Evolutionary conservation across 2,113 vertebrate species (phyloP).

Genomic region (Campylorhamphus procurvoides): DNA sequence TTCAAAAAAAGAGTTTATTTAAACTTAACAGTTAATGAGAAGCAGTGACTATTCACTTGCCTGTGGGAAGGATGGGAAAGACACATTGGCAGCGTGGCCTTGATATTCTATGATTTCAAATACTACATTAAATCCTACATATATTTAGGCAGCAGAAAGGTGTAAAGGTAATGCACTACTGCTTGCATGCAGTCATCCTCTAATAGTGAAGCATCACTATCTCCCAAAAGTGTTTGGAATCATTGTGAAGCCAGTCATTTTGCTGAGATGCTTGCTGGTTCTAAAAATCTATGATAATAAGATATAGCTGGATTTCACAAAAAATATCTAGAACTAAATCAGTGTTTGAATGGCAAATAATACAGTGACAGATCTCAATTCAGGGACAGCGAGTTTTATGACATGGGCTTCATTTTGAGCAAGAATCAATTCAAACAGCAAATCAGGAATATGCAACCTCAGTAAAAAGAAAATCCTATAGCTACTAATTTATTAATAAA

Average conservation of each 20-base stretch:
- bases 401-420: not conserved
- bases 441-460: not conserved
- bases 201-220: not conserved
- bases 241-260: not conserved
- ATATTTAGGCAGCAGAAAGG: not conserved
- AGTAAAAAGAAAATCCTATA: not conserved
- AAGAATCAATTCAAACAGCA: not conserved
- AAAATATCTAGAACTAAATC: not conserved
- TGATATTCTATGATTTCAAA: not conserved
- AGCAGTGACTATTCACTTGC: not conserved
- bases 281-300: not conserved
- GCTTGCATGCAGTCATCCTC: not conserved
- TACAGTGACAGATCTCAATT: not conserved
- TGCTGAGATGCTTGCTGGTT: not conserved
- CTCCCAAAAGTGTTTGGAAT: not conserved
- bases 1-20: not conserved
- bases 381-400: not conserved
- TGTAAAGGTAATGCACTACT: not conserved
- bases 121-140: not conserved
- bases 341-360: not conserved
- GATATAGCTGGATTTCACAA: not conserved
- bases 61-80: not conserved
- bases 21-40: not conserved
- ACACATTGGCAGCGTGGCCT: not conserved
- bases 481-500: not conserved